These are phyloP conservation scores for Rotaria sp. DNA, from an alignment of 2,888 invertebrate genomes.

Conservation along the genomic window DNA sequence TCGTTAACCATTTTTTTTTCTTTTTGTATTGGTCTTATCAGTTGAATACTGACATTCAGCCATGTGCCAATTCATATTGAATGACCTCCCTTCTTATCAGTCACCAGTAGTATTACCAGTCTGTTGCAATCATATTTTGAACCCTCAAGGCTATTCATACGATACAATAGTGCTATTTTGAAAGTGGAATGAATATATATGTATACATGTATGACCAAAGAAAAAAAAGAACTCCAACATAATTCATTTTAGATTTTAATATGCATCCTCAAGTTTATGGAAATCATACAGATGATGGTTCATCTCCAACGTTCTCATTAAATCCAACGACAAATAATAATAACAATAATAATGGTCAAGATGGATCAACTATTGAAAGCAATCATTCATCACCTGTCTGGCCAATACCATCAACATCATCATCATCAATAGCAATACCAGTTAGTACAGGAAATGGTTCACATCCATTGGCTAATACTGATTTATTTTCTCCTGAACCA, in stretches of 20 bases:
- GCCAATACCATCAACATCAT: constrained; percentile 7
- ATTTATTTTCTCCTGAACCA: not conserved
- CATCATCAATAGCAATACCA: not conserved
- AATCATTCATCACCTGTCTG: constrained; percentile 9
- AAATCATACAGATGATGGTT: not conserved
- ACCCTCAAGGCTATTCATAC: constrained; percentile 12
- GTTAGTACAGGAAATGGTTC: constrained; percentile 5
- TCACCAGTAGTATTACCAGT: constrained; percentile 15
- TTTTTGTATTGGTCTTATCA: constrained; percentile 21
- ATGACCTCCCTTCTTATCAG: constrained; percentile 24
- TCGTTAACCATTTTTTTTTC: constrained; percentile 13
- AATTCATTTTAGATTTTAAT: not conserved
- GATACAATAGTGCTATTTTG: not conserved
- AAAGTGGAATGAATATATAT: not conserved
- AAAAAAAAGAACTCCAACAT: not conserved
- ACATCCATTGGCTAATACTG: constrained; percentile 16
- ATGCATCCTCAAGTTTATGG: not conserved
- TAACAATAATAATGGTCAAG: not conserved
- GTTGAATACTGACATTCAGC: constrained; percentile 10
- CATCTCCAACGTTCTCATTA: not conserved
- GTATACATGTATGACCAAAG: not conserved
- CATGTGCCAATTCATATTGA: constrained; percentile 24
- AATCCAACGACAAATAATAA: not conserved
- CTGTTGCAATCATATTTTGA: constrained; percentile 22
- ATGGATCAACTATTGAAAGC: constrained; percentile 9